These are phyloP conservation scores for Gambusia holbrooki DNA, from an alignment of 2,113 vertebrate genomes.

Conservation along the genomic window DNA sequence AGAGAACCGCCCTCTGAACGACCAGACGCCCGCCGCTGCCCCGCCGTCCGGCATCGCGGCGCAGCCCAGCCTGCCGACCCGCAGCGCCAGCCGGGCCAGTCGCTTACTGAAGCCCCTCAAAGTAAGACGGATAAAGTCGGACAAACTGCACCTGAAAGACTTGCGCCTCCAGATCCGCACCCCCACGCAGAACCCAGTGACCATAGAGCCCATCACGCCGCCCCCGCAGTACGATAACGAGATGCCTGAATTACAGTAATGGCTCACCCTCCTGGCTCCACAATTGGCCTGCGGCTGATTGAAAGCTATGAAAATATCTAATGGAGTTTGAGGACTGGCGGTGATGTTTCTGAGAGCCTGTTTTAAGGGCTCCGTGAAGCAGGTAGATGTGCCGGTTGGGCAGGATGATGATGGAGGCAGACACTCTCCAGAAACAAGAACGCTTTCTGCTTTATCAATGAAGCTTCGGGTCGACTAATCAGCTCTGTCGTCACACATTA, in stretches of 20 bases:
- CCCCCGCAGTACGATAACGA: constrained; percentile 90
- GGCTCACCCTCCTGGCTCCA: not conserved
- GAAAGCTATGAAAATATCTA: constrained; percentile 14
- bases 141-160: constrained; percentile 93
- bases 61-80: constrained; percentile 56
- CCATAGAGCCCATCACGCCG: constrained; percentile 93
- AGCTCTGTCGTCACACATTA: constrained; percentile 21
- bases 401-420: constrained; percentile 19
- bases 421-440: constrained; percentile 19
- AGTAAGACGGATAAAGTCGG: constrained; percentile 92
- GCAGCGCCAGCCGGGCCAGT: constrained; percentile 82
- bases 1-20: constrained; percentile 20
- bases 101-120: constrained; percentile 87
- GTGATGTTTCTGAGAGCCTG: constrained; percentile 25
- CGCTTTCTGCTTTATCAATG: not conserved
- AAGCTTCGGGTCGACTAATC: constrained; percentile 30
- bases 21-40: not conserved
- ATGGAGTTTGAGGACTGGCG: constrained; percentile 27
- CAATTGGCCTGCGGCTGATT: not conserved
- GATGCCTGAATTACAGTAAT: constrained; percentile 66
- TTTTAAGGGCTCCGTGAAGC: constrained; percentile 13
- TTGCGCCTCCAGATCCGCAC: constrained; percentile 80
- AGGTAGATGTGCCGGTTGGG: constrained; percentile 3
- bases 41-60: rapidly evolving
- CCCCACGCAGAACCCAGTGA: constrained; percentile 74